Conservation (phyloP, 2,888 invertebrate species). For the Chymomyza fuscimana region DNA sequence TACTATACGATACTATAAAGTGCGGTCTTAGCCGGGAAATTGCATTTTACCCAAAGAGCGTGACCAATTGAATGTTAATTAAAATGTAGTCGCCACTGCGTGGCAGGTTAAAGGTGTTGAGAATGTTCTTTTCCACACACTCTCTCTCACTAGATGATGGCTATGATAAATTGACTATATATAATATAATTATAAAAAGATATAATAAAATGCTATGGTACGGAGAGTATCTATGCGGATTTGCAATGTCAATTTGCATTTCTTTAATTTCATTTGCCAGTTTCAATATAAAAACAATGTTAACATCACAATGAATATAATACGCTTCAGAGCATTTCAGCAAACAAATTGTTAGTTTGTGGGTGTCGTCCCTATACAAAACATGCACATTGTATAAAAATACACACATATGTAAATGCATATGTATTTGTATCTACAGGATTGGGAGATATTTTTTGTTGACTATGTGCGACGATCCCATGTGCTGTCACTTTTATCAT, state of each 20-base stretch:
- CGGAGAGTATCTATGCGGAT: constrained; percentile 53
- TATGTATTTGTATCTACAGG: background rate
- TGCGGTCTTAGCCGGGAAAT: constrained; percentile 17
- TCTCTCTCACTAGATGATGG: background rate
- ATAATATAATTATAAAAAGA: constrained; percentile 10
- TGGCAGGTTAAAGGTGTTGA: constrained; percentile 42
- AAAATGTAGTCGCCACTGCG: constrained; percentile 54
- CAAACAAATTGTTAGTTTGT: constrained; percentile 61
- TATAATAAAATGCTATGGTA: constrained; percentile 17
- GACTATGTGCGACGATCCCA: constrained; percentile 55
- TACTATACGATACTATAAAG: constrained; percentile 33
- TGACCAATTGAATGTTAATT: constrained; percentile 75
- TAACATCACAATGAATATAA: constrained; percentile 67
- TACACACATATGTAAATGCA: background rate
- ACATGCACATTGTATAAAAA: constrained; percentile 24
- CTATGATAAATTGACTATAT: background rate
- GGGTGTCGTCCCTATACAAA: background rate
- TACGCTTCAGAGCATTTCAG: constrained; percentile 65
- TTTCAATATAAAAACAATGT: constrained; percentile 18
- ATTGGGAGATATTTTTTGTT: constrained; percentile 29
- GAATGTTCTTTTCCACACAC: background rate
- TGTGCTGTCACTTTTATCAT: constrained; percentile 69
- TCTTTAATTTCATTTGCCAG: constrained; percentile 39
- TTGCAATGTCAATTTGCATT: constrained; percentile 16
- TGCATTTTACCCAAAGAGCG: constrained; percentile 37